Percentiles rank a stretch among this genome's conserved stretches.
Evolutionary conservation across 2,797 vertebrate species (phyloP).

Genomic region (Syngnathus rostellatus): DNA sequence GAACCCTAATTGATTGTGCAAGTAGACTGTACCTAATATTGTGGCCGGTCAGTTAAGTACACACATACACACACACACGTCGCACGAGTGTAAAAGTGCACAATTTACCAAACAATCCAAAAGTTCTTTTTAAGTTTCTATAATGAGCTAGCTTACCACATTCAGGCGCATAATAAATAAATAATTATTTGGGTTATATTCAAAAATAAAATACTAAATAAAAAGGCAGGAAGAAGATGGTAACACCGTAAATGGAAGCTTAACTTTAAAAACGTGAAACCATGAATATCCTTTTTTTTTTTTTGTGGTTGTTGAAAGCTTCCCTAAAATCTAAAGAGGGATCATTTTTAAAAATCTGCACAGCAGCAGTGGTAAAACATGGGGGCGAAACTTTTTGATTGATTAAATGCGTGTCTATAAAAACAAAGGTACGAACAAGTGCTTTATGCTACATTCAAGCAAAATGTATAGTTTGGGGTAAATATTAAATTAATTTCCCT

Average conservation of each 20-base stretch:
- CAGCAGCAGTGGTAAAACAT: constrained; percentile 19
- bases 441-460: constrained; percentile 62
- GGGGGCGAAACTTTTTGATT: constrained; percentile 19
- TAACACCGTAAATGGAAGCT: constrained; percentile 26
- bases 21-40: constrained; percentile 1
- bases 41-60: neutral
- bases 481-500: constrained; percentile 34
- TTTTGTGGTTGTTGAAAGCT: neutral
- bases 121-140: constrained; percentile 40
- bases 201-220: constrained; percentile 11
- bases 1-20: neutral
- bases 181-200: constrained; percentile 45
- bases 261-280: constrained; percentile 16
- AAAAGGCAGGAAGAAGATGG: constrained; percentile 50
- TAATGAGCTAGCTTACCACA: constrained; percentile 53
- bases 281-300: constrained; percentile 5
- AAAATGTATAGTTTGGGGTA: constrained; percentile 24
- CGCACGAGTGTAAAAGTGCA: constrained; percentile 32
- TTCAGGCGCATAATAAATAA: constrained; percentile 65
- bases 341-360: constrained; percentile 2
- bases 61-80: constrained; percentile 3
- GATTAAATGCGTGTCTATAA: constrained; percentile 39
- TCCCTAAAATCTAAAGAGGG: neutral
- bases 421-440: constrained; percentile 32
- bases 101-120: constrained; percentile 48